phyloP scores from a whole-genome alignment of 2,797 vertebrate genomes.

The Muscicapa comitata region DNA sequence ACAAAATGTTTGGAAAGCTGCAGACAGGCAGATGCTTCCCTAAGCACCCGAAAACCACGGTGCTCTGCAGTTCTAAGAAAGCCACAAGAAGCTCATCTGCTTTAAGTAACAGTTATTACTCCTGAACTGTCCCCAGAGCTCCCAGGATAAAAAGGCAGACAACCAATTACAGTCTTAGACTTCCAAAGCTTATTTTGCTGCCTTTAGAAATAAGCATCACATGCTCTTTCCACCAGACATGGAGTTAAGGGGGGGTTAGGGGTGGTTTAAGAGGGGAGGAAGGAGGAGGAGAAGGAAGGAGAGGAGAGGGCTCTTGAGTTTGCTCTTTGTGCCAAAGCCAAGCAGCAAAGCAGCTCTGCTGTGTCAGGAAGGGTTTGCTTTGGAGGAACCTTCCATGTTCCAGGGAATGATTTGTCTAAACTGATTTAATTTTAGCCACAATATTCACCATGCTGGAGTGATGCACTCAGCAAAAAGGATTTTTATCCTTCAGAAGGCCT shows the following conservation, averaged over 20 bases:
- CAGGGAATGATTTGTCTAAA: neutral
- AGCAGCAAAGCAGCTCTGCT: neutral
- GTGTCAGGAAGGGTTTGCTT: neutral
- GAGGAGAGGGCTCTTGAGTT: neutral
- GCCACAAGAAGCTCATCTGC: conserved; percentile 73
- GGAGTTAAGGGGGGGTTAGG: neutral
- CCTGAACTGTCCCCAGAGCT: conserved; percentile 70
- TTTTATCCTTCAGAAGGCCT: neutral
- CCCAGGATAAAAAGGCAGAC: conserved; percentile 70
- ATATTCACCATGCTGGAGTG: neutral
- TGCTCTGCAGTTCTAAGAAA: conserved; percentile 29
- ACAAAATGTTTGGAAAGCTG: conserved; percentile 35
- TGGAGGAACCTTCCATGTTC: neutral
- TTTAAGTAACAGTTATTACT: conserved; percentile 78
- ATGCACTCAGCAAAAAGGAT: neutral
- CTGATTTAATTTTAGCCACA: neutral
- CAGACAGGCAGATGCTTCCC: conserved; percentile 36
- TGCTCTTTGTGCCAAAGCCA: neutral
- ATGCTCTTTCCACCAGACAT: conserved; percentile 40
- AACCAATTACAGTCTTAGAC: conserved; percentile 79
- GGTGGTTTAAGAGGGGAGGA: neutral
- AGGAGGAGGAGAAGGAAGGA: neutral
- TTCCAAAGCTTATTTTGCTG: conserved; percentile 68
- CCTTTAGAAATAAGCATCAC: conserved; percentile 66
- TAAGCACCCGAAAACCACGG: neutral